Base-by-base conservation (phyloP, 2,113 vertebrate genomes). In the Cololabis saira region DNA sequence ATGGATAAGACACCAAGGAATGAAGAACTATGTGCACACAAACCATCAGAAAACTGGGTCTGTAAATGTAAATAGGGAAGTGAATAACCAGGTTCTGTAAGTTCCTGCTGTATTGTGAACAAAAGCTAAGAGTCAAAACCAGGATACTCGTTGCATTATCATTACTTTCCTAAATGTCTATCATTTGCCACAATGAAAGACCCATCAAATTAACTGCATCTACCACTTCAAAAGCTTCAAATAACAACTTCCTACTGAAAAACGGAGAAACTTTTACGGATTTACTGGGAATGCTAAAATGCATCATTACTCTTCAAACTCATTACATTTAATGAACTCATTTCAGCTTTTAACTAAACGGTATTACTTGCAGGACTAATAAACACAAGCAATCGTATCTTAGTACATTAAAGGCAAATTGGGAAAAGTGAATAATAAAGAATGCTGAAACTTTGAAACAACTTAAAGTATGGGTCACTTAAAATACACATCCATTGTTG, bases 281-380 rank as follows among this genome's bases (percentile, higher is more conserved):
- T 70, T 61, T 15, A 67, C 61, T 53, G 15, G 22, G 47, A 73
- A 78, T 22, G 12, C 65, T 78, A 62, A 56, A 73, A 76, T 12
- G 76, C 82, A 71, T 82, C 85, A 88, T 90, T 90, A 83, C 67
- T 78, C 67, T 71, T 67, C 62, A 80, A 78, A 76, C 77, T 78
- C 88, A 90, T 88, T 86, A 84, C 73, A 74, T 79, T 73, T 85
- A 90, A 90, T 90, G 78, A 83, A 78, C 49, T 81, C 68, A 15
- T 61, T 82, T 81, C 67, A 69, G 88, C 78, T 81, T 77, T 82
- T 78, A 80, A 81, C 68, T 80, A 76, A 81, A 72, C 55, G 52
- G 58, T 82, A 82, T 90, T 78, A 68, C 77, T 74, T 43, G 40
- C 19, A 71, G 43, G 47, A 41, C 63, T 81, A 83, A 85, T 83